Evolutionary conservation across 2,113 vertebrate genomes (phyloP).

Genomic region (Leuciscus idus): DNA sequence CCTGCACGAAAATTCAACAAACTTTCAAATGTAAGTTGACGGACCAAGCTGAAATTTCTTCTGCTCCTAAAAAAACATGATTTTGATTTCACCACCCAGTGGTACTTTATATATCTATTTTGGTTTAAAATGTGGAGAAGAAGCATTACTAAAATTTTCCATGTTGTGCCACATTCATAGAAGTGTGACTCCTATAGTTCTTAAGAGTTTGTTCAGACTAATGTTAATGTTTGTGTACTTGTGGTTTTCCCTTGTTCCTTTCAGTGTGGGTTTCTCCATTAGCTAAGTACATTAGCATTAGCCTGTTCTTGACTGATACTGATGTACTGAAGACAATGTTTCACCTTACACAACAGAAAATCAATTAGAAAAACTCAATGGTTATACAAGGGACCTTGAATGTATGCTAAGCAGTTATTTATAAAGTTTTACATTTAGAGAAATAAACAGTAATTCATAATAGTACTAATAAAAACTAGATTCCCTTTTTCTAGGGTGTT

Average conservation of each 20-base stretch:
- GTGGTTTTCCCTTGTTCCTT: background rate
- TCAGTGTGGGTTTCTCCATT: background rate
- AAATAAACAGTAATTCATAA: too few species aligned
- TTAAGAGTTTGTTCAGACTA: background rate
- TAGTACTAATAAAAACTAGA: too few species aligned
- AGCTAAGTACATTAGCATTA: background rate
- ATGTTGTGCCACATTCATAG: background rate
- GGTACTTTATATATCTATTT: background rate
- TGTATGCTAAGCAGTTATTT: too few species aligned
- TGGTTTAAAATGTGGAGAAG: background rate
- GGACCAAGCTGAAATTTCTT: background rate
- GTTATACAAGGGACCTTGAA: too few species aligned
- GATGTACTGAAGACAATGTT: too few species aligned
- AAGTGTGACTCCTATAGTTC: background rate
- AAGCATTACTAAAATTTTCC: background rate
- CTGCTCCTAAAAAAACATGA: slow-evolving; percentile 1
- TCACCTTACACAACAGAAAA: too few species aligned
- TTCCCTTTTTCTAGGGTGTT: too few species aligned
- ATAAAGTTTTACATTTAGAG: too few species aligned
- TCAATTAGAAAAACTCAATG: too few species aligned
- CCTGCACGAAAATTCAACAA: slow-evolving; percentile 9
- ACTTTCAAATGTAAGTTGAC: background rate
- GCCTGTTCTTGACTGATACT: too few species aligned
- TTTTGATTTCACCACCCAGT: background rate
- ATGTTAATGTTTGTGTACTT: background rate